Conservation (phyloP, 2,113 vertebrate genomes). For the Callorhinus ursinus region DNA sequence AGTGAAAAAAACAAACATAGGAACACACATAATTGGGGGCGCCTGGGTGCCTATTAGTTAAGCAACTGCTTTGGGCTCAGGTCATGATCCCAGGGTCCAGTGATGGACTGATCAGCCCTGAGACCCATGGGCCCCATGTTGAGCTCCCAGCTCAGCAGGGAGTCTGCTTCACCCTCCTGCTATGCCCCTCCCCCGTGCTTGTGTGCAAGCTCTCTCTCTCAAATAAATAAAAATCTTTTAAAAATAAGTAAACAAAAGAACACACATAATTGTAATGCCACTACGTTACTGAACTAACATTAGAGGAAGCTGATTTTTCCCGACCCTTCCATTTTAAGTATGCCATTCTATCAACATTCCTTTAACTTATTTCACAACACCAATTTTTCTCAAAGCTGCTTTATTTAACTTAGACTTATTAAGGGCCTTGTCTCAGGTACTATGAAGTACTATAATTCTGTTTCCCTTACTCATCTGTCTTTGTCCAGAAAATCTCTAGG, state of each 20-base stretch:
- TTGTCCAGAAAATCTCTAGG: slow-evolving; percentile 5
- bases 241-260: not conserved
- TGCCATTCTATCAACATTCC: not conserved
- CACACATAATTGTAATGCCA: not conserved
- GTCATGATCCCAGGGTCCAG: not conserved
- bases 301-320: not conserved
- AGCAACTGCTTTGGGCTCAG: not conserved
- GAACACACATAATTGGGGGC: not conserved
- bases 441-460: not conserved
- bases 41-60: not conserved
- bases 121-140: no score
- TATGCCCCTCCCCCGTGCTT: not conserved
- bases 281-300: not conserved
- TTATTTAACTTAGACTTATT: slow-evolving; percentile 10
- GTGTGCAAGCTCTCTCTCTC: not conserved
- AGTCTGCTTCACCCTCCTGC: not conserved
- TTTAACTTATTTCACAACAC: slow-evolving; percentile 1
- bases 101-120: not conserved
- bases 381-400: not conserved
- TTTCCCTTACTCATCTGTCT: slow-evolving; percentile 21
- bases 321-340: not conserved
- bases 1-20: not conserved
- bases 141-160: not conserved
- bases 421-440: not conserved
- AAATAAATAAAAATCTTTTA: not conserved